Evolutionary conservation across 2,797 vertebrate genomes (phyloP), one percentile per base, ranked within the genome.

Genomic region (Cercopithecus neglectus): DNA sequence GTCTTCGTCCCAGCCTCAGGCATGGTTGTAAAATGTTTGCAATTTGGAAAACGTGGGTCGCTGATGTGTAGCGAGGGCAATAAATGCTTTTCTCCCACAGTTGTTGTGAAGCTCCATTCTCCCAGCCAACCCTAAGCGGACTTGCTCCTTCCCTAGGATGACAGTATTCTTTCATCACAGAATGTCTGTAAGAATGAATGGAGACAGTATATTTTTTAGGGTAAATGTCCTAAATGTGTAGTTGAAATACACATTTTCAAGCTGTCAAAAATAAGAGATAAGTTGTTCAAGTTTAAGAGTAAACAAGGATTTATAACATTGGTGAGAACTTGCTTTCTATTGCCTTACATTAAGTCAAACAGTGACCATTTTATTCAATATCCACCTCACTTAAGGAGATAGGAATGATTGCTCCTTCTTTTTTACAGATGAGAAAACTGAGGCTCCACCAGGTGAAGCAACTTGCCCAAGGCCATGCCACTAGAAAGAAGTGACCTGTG

Each of bases 1-100:
- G 26, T 28, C 57, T 53, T 85, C n/a, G 16, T 16, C 19, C 7
- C 1, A 3, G 22, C 46, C 57, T 28, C 72, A 16, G 21, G 24
- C 2, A 16, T 16, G 14, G 16, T 48, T 33, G 36, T 44, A n/a
- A 21, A 72, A 55, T 8, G 10, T 57, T 89, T 59, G 57, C 13
- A 46, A 11, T 6, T 89, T 74, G 53, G 41, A 44, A 57, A 24
- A 41, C 6, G 21, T 12, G 19, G 48, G 19, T 16, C 4, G 16
- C 5, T 24, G 48, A 5, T 70, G 3, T 1, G 13, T n/a, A 48
- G 48, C 7, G 5, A 67, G 39, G 28, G 28, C 21, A 41, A 26
- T 36, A 28, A 24, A 59, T 0, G 0, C 1, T 17, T 10, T 26
- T 26, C 28, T 30, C 67, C 55, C 24, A 1, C 13, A 0, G 11